Percentiles rank a stretch among this genome's conserved stretches.
These are phyloP conservation scores for Hippoglossus hippoglossus DNA, from an alignment of 2,797 vertebrate genomes.

Conservation along the genomic window DNA sequence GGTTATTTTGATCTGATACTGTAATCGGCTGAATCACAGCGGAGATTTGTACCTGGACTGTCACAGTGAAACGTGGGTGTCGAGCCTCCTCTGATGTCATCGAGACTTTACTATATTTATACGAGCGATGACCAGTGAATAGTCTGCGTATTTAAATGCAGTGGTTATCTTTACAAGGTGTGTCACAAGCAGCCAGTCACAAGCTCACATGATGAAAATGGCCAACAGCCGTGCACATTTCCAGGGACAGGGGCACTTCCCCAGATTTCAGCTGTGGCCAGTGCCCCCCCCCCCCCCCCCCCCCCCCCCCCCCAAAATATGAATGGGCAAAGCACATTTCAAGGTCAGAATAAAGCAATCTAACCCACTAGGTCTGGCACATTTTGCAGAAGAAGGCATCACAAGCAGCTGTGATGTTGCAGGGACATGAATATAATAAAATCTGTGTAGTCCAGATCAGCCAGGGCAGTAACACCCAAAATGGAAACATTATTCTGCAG, in stretches of 20 bases:
- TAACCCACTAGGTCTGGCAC: too few relatives aligned
- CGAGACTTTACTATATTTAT: background rate
- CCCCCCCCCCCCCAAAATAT: background rate
- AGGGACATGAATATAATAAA: background rate
- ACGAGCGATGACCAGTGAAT: background rate
- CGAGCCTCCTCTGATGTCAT: background rate
- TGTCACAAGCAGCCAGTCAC: background rate
- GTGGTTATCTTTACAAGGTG: background rate
- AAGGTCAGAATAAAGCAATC: background rate
- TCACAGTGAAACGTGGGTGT: slow-evolving; percentile 1
- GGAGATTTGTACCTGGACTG: background rate
- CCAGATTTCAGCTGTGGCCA: too few relatives aligned
- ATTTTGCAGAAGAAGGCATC: background rate
- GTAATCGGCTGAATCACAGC: background rate
- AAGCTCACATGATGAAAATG: background rate
- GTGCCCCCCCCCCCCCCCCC: too few relatives aligned
- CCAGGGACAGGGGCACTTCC: too few relatives aligned
- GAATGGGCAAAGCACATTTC: background rate
- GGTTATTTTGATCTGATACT: slow-evolving; percentile 20
- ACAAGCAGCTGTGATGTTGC: background rate
- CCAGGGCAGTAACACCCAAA: background rate
- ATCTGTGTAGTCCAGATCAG: background rate
- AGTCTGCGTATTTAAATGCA: background rate
- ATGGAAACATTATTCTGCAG: slow-evolving; percentile 9
- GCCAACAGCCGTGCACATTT: too few relatives aligned